phyloP scores from a whole-genome alignment of 2,797 vertebrate genomes.

The Antrozous pallidus region DNA sequence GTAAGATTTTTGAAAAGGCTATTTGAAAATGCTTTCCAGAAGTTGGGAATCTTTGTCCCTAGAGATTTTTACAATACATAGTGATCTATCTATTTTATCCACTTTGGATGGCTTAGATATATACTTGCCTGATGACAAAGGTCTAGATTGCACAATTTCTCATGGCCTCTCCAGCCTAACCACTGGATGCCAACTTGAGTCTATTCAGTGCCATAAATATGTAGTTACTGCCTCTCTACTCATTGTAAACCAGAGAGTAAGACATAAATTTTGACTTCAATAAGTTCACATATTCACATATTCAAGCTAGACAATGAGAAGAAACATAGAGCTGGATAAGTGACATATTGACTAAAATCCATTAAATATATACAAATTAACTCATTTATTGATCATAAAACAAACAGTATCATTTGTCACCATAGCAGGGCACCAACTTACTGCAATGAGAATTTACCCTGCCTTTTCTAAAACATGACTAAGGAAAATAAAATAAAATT shows the following conservation, averaged over 20 bases:
- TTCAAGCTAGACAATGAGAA: background rate
- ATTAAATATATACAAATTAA: background rate
- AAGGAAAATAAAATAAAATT: background rate
- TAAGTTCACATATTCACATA: background rate
- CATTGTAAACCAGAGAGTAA: background rate
- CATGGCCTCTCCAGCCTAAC: background rate
- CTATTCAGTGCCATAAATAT: background rate
- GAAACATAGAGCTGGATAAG: background rate
- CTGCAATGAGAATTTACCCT: background rate
- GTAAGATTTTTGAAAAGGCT: background rate
- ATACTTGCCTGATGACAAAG: background rate
- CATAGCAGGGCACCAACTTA: background rate
- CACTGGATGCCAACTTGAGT: background rate
- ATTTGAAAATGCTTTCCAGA: background rate
- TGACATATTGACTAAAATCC: background rate
- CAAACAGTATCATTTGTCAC: background rate
- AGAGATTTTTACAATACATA: background rate
- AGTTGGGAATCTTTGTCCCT: background rate
- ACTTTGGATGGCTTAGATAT: background rate
- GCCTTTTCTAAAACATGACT: background rate
- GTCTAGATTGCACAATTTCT: background rate
- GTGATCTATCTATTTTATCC: background rate
- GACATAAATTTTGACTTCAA: background rate
- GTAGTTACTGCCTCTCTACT: background rate
- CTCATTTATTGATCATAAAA: background rate